phyloP scores from a whole-genome alignment of 2,113 vertebrate species.

The Chloebia gouldiae region DNA sequence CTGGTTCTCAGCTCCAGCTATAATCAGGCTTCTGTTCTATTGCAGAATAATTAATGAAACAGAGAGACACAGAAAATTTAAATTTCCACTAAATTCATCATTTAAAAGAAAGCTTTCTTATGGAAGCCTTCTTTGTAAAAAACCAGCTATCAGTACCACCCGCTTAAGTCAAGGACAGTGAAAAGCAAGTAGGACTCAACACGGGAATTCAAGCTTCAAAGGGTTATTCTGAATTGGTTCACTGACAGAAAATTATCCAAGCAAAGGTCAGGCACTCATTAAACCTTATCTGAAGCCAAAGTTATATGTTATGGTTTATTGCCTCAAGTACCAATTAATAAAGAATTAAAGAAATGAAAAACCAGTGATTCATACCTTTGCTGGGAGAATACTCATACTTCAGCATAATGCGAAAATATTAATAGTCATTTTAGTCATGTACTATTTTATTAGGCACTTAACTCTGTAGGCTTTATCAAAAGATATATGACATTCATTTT shows the following conservation, averaged over 20 bases:
- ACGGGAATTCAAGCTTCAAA: constrained; percentile 51
- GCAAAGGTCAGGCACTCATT: constrained; percentile 80
- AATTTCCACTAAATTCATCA: constrained; percentile 52
- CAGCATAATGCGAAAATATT: constrained; percentile 74
- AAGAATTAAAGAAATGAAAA: constrained; percentile 82
- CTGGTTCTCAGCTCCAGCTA: background rate
- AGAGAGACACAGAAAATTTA: background rate
- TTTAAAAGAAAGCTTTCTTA: constrained; percentile 67
- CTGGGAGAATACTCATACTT: constrained; percentile 58
- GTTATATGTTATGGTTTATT: constrained; percentile 79
- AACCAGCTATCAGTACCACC: background rate
- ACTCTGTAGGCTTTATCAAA: constrained; percentile 73
- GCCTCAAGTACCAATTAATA: constrained; percentile 82
- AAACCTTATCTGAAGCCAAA: constrained; percentile 77
- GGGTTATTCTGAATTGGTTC: constrained; percentile 68
- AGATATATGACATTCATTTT: constrained; percentile 77
- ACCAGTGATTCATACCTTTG: constrained; percentile 76
- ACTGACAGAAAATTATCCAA: constrained; percentile 70
- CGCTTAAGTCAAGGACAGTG: constrained; percentile 62
- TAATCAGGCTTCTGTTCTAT: constrained; percentile 16
- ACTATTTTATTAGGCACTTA: constrained; percentile 77
- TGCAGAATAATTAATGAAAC: constrained; percentile 56
- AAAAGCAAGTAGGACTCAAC: constrained; percentile 58
- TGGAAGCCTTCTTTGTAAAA: background rate
- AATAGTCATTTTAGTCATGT: constrained; percentile 75